phyloP scores from a whole-genome alignment of 2,113 vertebrate genomes.

The Xyliphius kryptos region DNA sequence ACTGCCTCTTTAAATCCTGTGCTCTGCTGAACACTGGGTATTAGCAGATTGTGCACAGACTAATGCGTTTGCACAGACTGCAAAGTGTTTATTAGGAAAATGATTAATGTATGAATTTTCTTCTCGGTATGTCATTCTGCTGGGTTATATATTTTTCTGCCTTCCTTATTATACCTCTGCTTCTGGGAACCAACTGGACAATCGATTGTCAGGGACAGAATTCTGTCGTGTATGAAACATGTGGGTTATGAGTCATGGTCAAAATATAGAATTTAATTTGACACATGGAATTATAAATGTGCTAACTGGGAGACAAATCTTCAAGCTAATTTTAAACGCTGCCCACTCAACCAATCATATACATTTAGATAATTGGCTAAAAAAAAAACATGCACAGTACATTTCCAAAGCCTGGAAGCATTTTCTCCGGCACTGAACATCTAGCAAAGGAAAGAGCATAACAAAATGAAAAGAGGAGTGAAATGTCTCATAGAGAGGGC shows the following conservation, averaged over 20 bases:
- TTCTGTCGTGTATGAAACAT: constrained; percentile 16
- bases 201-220: constrained; percentile 4
- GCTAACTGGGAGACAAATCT: no score
- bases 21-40: no score
- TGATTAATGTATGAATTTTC: constrained; percentile 24
- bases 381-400: no score
- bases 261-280: no score
- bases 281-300: no score
- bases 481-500: constrained; percentile 14
- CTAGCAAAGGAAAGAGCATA: constrained; percentile 4
- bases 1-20: constrained; percentile 3
- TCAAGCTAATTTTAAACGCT: no score
- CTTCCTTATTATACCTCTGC: constrained; percentile 17
- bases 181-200: constrained; percentile 18
- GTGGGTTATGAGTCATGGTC: no score
- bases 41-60: constrained; percentile 6
- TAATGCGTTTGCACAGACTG: constrained; percentile 14
- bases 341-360: no score
- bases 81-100: constrained; percentile 15
- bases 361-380: no score
- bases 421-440: not conserved
- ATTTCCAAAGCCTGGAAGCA: no score
- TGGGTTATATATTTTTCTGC: constrained; percentile 9
- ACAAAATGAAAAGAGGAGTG: not conserved
- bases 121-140: constrained; percentile 9